A percentile compares a stretch with the other conserved stretches of the same genome.
Evolutionary conservation across 2,797 vertebrate genomes (phyloP).

Genomic region (Cryptoblepharus egeriae): DNA sequence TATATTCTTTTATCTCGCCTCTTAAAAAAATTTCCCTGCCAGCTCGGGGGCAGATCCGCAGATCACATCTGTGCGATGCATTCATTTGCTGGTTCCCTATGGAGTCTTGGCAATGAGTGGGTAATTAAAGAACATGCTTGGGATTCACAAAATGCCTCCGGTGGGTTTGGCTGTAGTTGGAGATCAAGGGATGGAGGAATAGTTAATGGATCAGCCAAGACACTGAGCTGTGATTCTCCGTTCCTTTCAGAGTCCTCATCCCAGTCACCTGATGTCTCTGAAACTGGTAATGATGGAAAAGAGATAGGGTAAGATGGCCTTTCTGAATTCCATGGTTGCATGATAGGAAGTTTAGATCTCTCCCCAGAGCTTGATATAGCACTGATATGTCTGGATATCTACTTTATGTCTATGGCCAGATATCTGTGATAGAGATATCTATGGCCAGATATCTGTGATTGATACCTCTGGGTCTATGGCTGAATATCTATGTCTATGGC

Average conservation of each 20-base stretch:
- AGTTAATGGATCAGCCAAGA: not conserved
- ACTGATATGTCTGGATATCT: no score
- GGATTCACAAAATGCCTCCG: conserved; percentile 16
- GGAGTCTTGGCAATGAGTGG: not conserved
- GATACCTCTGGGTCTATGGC: no score
- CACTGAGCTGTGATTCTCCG: not conserved
- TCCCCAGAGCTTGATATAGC: no score
- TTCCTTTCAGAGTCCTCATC: not conserved
- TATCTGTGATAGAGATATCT: no score
- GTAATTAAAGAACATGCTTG: conserved; percentile 33
- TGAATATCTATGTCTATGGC: no score
- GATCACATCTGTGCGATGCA: conserved; percentile 9
- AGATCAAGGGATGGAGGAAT: not conserved
- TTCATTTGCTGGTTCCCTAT: conserved; percentile 19
- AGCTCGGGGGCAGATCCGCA: conserved; percentile 5
- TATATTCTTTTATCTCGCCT: fast-evolving
- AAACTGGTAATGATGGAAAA: not conserved
- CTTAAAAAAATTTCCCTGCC: conserved; percentile 6
- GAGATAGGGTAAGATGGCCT: not conserved
- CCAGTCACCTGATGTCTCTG: not conserved
- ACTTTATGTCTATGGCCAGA: no score
- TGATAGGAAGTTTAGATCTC: not conserved
- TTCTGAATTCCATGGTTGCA: not conserved
- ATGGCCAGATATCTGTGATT: no score
- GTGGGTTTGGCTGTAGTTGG: conserved; percentile 9